Conservation (phyloP, 2,888 invertebrate species). For the Salticus scenicus region DNA sequence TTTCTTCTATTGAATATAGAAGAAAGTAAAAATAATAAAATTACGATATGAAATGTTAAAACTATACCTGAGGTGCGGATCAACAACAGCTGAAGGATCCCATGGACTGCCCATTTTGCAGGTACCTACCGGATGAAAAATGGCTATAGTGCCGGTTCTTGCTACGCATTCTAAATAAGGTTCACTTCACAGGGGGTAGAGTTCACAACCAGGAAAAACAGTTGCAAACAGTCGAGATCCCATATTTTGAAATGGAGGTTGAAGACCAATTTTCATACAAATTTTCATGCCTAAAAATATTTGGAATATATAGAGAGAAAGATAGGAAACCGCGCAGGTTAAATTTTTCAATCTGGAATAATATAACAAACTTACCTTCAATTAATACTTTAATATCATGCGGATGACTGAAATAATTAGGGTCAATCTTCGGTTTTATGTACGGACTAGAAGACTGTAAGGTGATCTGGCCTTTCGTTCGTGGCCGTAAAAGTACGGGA, state of each 20-base stretch:
- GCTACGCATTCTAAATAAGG: constrained; percentile 91
- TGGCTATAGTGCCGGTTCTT: constrained; percentile 90
- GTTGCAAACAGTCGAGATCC: constrained; percentile 85
- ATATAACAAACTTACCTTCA: constrained; percentile 80
- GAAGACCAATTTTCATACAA: constrained; percentile 85
- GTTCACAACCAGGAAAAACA: constrained; percentile 86
- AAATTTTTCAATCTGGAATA: too few species aligned
- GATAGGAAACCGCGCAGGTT: too few species aligned
- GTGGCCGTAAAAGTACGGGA: constrained; percentile 72
- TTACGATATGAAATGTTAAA: too few species aligned
- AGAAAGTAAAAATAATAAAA: too few species aligned
- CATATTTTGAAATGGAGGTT: constrained; percentile 86
- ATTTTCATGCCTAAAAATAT: constrained; percentile 78
- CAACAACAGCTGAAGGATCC: constrained; percentile 88
- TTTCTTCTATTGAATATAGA: too few species aligned
- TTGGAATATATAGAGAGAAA: too few species aligned
- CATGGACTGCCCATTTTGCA: constrained; percentile 90
- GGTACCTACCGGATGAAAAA: constrained; percentile 91
- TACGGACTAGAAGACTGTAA: constrained; percentile 82
- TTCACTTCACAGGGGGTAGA: constrained; percentile 79
- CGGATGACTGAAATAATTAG: constrained; percentile 91
- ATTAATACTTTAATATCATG: constrained; percentile 85
- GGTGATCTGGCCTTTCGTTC: constrained; percentile 70
- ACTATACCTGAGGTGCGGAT: constrained; percentile 82
- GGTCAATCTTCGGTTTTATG: constrained; percentile 90